Evolutionary conservation across 2,888 invertebrate genomes (phyloP), one percentile per base, ranked within the genome.

Genomic region (Calliscelio sp.): DNA sequence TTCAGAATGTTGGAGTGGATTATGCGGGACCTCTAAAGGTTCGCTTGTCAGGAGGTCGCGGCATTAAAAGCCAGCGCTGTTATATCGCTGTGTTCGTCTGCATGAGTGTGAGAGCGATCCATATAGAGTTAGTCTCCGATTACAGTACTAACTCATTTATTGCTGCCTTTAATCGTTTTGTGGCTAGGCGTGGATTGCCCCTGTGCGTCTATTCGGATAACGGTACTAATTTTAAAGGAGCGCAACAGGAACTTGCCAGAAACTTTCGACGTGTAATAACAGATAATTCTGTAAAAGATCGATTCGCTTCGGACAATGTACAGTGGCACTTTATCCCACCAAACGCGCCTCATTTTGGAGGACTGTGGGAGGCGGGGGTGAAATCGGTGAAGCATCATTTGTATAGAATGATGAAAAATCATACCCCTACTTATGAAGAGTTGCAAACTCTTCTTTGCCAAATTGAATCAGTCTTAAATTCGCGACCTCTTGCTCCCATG

Each of bases 211-310:
- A 18, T 11, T 35, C 22, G 1, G 74, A 74, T 10, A 61, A 63
- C 24, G 74, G 51, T 1, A 63, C 74, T 1, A 74, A 32, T n/a
- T 74, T 74, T 20, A 32, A 35, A 1, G 74, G 74, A 14, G 74
- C 61, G 5, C 11, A 46, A 16, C 16, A 20, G 6, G 46, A 46
- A 18, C 18, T 46, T 5, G 5, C 16, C 4, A 1, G 18, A 6
- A 0, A 16, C 1, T 46, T 46, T 10, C 5, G 6, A 6, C 0
- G 14, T 0, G 18, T 18, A 0, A 1, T 46, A 1, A 7, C 7
- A 1, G 46, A 46, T 46, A 1, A 6, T 2, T 5, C 2, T 4
- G 1, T 46, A 6, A 8, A 3, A 1, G 46, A 46, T 18, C 18
- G 46, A 5, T 18, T 46, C 5, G 1, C 18, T 18, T 1, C 5